Evolutionary conservation across 1,140 invertebrate genomes (phyloP), one percentile per base, ranked within the genome.

Genomic region (Ladona fulva): DNA sequence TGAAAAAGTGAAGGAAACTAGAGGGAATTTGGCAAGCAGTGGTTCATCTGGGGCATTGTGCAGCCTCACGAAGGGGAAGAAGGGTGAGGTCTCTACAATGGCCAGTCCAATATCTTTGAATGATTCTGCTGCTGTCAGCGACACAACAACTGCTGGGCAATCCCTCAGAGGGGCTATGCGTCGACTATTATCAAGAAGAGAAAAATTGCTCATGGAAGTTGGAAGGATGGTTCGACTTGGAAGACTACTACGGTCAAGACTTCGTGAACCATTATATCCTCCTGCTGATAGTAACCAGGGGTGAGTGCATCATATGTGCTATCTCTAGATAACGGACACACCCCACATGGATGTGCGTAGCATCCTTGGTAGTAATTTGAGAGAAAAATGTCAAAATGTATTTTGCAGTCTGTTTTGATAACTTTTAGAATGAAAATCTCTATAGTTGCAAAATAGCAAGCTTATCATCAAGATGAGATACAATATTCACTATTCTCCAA

Each of bases 211-310:
- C 42, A 86, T 92, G 19, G 91, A 93, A 82, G 90, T 94, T 76
- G 92, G 92, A 25, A 87, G 92, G 77, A 92, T 92, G 86, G 88
- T 93, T 12, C 86, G 92, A 24, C 84, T 93, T 16, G 92, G 92
- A 19, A 84, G 90, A 74, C 85, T 93, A 42, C 84, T 93, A 7
- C 90, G 90, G 81, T 90, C 91, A 14, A 86, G 92, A 59, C 84
- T 93, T 22, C 88, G 88, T 79, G 91, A 93, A 80, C 88, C 90
- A 11, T 85, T 91, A 74, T 85, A 86, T 80, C 80, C 85, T 75
- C 52, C 52, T 19, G 52, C 12, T 19, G 52, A 66, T 66, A 66
- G n/a, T 22, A 82, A 82, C 78, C 83, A 84, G 78, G 80, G 78
- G 86, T 87, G 83, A 83, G 82, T 83, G 76, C 8, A 3, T 19